Base-by-base conservation (phyloP, 2,797 vertebrate genomes). In the Catharus ustulatus region DNA sequence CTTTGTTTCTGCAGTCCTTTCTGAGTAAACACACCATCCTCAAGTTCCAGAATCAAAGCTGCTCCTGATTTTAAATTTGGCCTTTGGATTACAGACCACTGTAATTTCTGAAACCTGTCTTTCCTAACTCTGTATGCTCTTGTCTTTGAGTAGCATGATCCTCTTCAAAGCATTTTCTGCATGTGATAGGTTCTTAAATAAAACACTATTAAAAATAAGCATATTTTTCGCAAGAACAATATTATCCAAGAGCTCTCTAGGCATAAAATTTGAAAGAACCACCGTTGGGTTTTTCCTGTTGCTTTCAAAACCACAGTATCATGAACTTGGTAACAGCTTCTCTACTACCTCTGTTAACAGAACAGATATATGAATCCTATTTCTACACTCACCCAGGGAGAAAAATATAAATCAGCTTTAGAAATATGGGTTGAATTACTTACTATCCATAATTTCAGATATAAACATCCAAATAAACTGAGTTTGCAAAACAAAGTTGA, bases 381-480 rank as follows among this genome's bases (percentile, higher is more conserved):
- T 87, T 67, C 55, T 76, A 52, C 16, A 49, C 0, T 46, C 49
- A 88, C 11, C 30, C 12, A 69, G 48, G 73, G 13, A 61, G 19
- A 59, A 75, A 36, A 90, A 80, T 34, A 57, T 11, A 76, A 82
- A 89, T 55, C 34, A 93, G 6, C 27, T 63, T 89, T 45, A 77
- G 74, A 71, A 78, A 93, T 86, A 27, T 2, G 20, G 9, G 32
- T 26, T 92, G 52, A 88, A 74, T 38, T 38, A 38, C 38, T 87
- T 84, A 74, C 48, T 57, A 57, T 32, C 42, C 59, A n/a, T 34
- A 78, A 36, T 68, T 95, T 86, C 79, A 78, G 52, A 54, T 32
- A 74, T 45, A 68, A 95, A 84, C 77, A 94, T 69, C 58, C 63
- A 90, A 73, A 94, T 75, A 64, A 55, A 75, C 71, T 71, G 59